A percentile compares a stretch with the other conserved stretches of the same genome.
These are phyloP conservation scores for Eremophila alpestris DNA, from an alignment of 2,797 vertebrate species.

Conservation along the genomic window DNA sequence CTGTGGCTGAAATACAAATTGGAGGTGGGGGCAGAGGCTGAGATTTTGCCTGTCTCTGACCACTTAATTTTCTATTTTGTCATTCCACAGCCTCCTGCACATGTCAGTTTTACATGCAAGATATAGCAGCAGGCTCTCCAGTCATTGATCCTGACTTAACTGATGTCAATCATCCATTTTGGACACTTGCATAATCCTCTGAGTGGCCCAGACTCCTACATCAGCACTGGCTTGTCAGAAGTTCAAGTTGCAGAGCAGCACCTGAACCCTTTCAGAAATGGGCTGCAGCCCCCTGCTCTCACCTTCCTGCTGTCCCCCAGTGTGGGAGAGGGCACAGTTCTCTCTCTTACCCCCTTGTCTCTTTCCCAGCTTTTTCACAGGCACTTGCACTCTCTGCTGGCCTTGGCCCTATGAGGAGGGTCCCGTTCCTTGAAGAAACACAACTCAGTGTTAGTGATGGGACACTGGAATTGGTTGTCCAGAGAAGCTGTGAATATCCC, in stretches of 20 bases:
- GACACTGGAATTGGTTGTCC: neutral
- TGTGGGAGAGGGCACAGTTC: neutral
- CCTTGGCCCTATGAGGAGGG: fast-evolving
- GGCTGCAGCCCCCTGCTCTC: neutral
- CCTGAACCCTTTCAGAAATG: neutral
- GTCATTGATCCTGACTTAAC: neutral
- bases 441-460: neutral
- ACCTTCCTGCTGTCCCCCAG: neutral
- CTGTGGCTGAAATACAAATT: neutral
- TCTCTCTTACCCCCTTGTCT: neutral
- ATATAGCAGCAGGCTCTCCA: neutral
- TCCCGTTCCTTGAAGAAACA: neutral
- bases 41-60: neutral
- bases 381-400: fast-evolving
- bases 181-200: neutral
- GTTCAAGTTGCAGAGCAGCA: neutral
- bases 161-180: neutral
- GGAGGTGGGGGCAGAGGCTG: neutral
- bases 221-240: neutral
- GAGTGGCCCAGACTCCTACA: neutral
- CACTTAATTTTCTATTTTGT: neutral
- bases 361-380: neutral
- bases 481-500: neutral
- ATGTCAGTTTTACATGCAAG: neutral
- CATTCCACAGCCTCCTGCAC: neutral